These are phyloP conservation scores for Netelia fuscicornis DNA, from an alignment of 2,888 invertebrate genomes.

Conservation along the genomic window DNA sequence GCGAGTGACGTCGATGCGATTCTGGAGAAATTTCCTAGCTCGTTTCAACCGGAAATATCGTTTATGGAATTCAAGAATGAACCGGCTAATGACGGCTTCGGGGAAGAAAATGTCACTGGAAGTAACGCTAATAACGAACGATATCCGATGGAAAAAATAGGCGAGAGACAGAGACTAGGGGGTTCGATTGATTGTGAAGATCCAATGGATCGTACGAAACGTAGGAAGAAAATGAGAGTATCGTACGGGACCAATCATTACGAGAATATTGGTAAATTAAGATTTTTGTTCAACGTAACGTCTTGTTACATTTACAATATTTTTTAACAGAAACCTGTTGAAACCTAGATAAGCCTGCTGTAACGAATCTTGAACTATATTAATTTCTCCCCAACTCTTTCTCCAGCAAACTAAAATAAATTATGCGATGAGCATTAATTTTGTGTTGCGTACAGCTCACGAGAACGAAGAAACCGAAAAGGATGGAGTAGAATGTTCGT, in stretches of 20 bases:
- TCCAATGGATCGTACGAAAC: constrained; percentile 68
- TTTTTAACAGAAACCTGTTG: background rate
- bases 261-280: constrained; percentile 31
- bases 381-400: background rate
- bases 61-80: constrained; percentile 74
- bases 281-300: background rate
- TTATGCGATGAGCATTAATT: background rate
- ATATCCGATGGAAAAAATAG: constrained; percentile 35
- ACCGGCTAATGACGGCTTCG: constrained; percentile 65
- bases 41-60: constrained; percentile 55
- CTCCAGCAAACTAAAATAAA: background rate
- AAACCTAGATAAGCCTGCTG: background rate
- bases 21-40: constrained; percentile 70
- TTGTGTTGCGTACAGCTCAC: constrained; percentile 43
- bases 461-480: constrained; percentile 52
- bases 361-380: background rate
- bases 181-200: constrained; percentile 55
- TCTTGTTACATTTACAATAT: background rate
- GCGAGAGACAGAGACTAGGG: constrained; percentile 58
- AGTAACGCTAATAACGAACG: constrained; percentile 29
- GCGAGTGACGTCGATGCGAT: constrained; percentile 71
- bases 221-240: constrained; percentile 58
- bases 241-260: background rate
- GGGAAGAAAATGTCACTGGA: constrained; percentile 49
- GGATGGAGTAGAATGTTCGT: constrained; percentile 31